phyloP scores from a whole-genome alignment of 2,113 vertebrate species.

The Alectura lathami region DNA sequence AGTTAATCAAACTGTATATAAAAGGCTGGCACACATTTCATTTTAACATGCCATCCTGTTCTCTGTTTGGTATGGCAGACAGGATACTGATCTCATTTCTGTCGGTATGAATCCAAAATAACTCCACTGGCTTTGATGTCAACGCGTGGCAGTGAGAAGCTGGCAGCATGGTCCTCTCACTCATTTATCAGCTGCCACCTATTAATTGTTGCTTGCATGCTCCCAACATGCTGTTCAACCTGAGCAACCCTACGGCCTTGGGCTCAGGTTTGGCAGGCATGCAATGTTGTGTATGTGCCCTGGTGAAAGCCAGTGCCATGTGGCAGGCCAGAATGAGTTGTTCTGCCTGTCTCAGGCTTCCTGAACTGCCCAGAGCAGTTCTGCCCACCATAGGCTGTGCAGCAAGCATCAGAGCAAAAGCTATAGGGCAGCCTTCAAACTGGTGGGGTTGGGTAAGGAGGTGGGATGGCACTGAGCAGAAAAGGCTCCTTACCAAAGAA shows the following conservation, averaged over 20 bases:
- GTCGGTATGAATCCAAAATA: background rate
- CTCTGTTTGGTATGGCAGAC: background rate
- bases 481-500: background rate
- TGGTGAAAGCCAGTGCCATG: accelerated
- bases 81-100: background rate
- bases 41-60: background rate
- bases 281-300: accelerated
- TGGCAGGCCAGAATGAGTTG: background rate
- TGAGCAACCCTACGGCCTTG: background rate
- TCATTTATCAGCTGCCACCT: background rate
- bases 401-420: background rate
- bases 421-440: background rate
- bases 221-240: background rate
- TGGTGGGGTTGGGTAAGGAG: accelerated
- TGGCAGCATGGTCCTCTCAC: background rate
- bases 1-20: background rate
- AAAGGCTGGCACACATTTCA: background rate
- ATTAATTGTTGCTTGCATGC: accelerated
- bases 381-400: background rate
- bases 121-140: background rate
- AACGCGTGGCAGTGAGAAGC: background rate
- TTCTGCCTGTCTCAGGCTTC: background rate
- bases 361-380: background rate
- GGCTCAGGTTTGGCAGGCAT: background rate
- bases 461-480: background rate